These are phyloP conservation scores for Bucco capensis DNA, from an alignment of 2,113 vertebrate species.

Conservation along the genomic window DNA sequence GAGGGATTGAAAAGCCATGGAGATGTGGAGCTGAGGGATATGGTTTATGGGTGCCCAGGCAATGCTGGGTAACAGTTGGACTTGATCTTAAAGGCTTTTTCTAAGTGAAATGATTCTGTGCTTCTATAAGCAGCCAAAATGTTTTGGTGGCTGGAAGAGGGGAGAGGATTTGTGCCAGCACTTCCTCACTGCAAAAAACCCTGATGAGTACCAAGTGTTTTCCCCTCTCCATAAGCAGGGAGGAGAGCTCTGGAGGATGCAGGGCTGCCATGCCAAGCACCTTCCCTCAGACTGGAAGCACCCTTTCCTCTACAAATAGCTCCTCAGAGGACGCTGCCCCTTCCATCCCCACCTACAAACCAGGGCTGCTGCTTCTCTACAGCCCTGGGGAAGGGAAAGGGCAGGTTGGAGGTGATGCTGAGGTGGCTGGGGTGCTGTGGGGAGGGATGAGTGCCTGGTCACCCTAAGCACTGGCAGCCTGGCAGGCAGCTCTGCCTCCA, in stretches of 20 bases:
- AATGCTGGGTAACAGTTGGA: neutral
- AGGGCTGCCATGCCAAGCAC: neutral
- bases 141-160: neutral
- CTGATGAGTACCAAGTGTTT: neutral
- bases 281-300: neutral
- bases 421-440: rapidly evolving
- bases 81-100: neutral
- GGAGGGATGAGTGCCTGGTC: neutral
- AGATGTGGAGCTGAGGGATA: neutral
- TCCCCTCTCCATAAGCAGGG: neutral
- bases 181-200: neutral
- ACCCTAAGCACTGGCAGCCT: neutral
- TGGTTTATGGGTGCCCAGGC: neutral
- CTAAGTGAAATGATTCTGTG: neutral
- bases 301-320: neutral
- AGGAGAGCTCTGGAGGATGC: neutral
- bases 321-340: neutral
- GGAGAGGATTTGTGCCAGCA: neutral
- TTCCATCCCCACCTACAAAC: rapidly evolving
- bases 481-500: neutral
- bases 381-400: neutral
- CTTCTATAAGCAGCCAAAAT: neutral
- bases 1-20: neutral
- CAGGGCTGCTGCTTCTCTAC: neutral
- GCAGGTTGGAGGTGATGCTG: neutral